phyloP scores from a whole-genome alignment of 2,888 invertebrate genomes.

The Cephus runcator region DNA sequence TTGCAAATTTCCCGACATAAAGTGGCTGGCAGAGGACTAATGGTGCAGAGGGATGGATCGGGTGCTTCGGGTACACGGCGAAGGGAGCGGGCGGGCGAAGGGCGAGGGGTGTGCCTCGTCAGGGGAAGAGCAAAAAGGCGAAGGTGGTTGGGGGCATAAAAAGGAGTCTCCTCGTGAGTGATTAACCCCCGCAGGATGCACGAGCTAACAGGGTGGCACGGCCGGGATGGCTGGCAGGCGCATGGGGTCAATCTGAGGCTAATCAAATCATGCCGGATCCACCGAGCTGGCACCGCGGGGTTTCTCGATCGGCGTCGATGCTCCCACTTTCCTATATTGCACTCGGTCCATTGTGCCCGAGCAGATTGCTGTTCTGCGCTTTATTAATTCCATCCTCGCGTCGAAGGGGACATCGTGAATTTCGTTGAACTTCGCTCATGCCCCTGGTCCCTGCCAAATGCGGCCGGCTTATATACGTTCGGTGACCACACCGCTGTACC shows the following conservation, averaged over 20 bases:
- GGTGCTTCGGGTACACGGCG: conserved; percentile 23
- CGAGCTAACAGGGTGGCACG: conserved; percentile 1
- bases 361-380: conserved; percentile 59
- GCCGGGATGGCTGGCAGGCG: conserved; percentile 33
- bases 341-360: conserved; percentile 31
- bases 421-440: conserved; percentile 46
- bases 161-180: conserved; percentile 45
- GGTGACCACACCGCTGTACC: not conserved
- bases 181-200: conserved; percentile 37
- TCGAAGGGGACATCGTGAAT: conserved; percentile 29
- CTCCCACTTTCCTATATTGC: conserved; percentile 42
- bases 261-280: conserved; percentile 63
- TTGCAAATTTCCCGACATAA: conserved; percentile 65
- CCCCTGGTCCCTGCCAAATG: conserved; percentile 20
- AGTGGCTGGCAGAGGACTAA: conserved; percentile 62
- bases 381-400: conserved; percentile 62
- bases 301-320: conserved; percentile 27
- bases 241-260: conserved; percentile 66
- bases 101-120: conserved; percentile 40
- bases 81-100: conserved; percentile 26
- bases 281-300: conserved; percentile 39
- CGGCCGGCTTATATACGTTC: conserved; percentile 49
- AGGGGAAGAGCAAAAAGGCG: conserved; percentile 30
- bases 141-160: conserved; percentile 32
- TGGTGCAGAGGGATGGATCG: conserved; percentile 49